Base-by-base conservation (phyloP, 1,140 invertebrate genomes). In the Dendrolimus punctatus region DNA sequence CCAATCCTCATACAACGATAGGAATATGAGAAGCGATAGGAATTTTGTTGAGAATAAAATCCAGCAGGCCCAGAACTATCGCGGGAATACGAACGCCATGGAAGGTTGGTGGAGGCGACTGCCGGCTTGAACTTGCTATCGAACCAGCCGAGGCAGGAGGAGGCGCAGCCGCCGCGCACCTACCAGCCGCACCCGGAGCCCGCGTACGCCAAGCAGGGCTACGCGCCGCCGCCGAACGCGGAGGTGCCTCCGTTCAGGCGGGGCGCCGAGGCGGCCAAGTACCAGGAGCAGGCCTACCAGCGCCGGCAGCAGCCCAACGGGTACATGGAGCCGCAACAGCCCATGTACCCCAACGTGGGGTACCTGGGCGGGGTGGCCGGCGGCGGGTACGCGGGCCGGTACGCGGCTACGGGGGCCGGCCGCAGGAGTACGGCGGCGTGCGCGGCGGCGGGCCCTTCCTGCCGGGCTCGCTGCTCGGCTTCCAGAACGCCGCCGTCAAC, bases 401-500 rank as follows among this genome's bases (percentile, higher is more conserved):
- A 80, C 54, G 80, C 80, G 58, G 71, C 0, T 77, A 76, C 57
- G 72, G 71, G 6, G 62, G 55, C 3, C 69, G 76, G 42, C 67
- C 69, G n/a, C 85, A 88, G 62, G 78, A 80, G 49, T 79, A 68
- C 48, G 69, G 49, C 38, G 66, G 67, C 8, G 53, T 72, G 48
- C 65, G 71, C 5, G 61, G 68, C 2, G 73, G 69, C 7, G 88
- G 84, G 0, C 89, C 88, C 0, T 90, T 90, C 63, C 79, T 90
- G 61, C 79, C 88, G 5, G 88, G 86, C 51, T 90, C 89, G 9
- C 86, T 91, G 46, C 85, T 91, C 40, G 90, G 89, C 42, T 90
- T 90, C 62, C 90, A 90, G 62, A 89, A 88, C 62, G 89, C 90
- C 42, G 87, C 89, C 48, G 87, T 89, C 4, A 90, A 90, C 69